Percentiles rank a stretch among this genome's conserved stretches.
These are phyloP conservation scores for Scomber scombrus DNA, from an alignment of 2,113 vertebrate species.

Conservation along the genomic window DNA sequence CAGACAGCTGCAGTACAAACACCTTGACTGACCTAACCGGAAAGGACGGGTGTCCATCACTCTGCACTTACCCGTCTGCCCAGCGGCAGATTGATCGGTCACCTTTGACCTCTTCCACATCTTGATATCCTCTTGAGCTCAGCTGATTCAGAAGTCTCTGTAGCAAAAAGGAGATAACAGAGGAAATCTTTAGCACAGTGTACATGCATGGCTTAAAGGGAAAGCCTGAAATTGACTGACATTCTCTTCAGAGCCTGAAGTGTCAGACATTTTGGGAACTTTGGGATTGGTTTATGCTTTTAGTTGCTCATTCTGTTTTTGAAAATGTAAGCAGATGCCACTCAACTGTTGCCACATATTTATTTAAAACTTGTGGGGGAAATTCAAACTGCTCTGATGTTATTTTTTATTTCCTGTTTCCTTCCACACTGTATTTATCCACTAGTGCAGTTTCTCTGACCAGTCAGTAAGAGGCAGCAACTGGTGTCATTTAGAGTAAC, in stretches of 20 bases:
- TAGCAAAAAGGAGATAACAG: conserved; percentile 1
- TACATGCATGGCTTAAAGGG: neutral
- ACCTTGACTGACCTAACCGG: conserved; percentile 30
- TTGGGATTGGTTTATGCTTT: neutral
- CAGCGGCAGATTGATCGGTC: conserved; percentile 79
- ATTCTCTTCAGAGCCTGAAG: neutral
- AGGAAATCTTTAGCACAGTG: conserved; percentile 21
- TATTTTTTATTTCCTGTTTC: neutral
- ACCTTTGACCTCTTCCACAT: conserved; percentile 83
- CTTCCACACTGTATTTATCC: neutral
- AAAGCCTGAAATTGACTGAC: neutral
- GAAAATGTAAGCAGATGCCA: neutral
- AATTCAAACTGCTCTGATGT: neutral
- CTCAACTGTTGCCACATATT: neutral
- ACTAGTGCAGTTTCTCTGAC: conserved; percentile 52
- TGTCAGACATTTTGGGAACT: conserved; percentile 7
- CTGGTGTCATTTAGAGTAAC: conserved; percentile 35
- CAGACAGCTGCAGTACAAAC: conserved; percentile 42
- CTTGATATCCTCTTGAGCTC: conserved; percentile 54
- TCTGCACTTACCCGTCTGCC: conserved; percentile 83
- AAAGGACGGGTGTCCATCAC: conserved; percentile 14
- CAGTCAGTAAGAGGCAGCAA: conserved; percentile 68
- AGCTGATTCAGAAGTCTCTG: conserved; percentile 65
- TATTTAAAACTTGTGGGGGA: neutral
- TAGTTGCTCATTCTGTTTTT: conserved; percentile 14